Evolutionary conservation across 1,140 invertebrate species (phyloP), one percentile per base, ranked within the genome.

Genomic region (Drosophila kurseongensis): DNA sequence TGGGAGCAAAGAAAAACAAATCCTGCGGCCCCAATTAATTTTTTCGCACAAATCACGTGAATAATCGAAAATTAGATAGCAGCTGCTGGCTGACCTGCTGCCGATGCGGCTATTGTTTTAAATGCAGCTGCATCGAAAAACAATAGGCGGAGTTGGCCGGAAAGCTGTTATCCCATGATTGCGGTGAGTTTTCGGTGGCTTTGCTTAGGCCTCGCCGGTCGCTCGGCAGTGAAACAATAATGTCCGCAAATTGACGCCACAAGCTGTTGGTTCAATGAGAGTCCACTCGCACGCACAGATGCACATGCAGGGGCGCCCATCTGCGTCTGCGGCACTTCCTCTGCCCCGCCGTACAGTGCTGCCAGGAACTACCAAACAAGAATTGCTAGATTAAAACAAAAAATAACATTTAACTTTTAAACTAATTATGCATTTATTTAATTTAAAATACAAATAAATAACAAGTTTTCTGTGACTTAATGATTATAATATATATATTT

Each of bases 161-260:
- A 63, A 48, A 74, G 47, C 59, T 62, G 44, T 68, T 74, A 72
- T 66, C 61, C 78, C 77, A 44, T 85, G 82, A 86, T 83, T 86
- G 84, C 59, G 82, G 84, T 61, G 66, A 89, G 75, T 89, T 89
- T 81, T 73, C 59, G 54, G 7, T n/a, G 65, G 76, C 57, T 88
- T 80, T 89, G 84, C 84, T 79, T 63, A 82, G 81, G 78, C 78
- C 74, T 67, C 40, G 27, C 32, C 56, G 69, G 9, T 60, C 71
- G 79, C 75, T 56, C 55, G 57, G 56, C 82, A 77, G 75, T 88
- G 84, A 89, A 89, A 88, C 84, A 88, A 88, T 88, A 88, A 88
- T 89, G 84, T 88, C 84, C 84, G 79, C 84, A 88, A 88, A 88
- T 88, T 88, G 84, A 84, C 80, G 84, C 84, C 84, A 88, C 84